These are phyloP conservation scores for Psilopogon haemacephalus DNA, from an alignment of 2,113 vertebrate genomes.

Conservation along the genomic window DNA sequence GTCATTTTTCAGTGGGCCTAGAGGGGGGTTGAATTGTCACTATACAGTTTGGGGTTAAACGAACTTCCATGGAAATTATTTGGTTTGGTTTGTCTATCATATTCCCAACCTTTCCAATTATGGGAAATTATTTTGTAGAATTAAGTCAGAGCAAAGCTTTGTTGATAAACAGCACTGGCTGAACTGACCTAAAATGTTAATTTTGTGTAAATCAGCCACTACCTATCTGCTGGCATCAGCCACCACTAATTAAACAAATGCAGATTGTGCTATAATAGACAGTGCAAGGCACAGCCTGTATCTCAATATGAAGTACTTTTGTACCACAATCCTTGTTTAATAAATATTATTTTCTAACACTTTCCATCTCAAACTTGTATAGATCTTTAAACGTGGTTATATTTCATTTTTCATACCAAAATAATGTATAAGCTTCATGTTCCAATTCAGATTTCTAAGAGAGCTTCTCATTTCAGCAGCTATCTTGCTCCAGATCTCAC, in stretches of 20 bases:
- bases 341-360: neutral
- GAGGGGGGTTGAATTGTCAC: neutral
- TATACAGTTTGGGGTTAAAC: neutral
- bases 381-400: neutral
- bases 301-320: neutral
- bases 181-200: neutral
- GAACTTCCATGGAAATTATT: neutral
- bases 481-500: neutral
- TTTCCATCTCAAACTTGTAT: neutral
- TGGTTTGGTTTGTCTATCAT: neutral
- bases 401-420: neutral
- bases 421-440: neutral
- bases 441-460: neutral
- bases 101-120: neutral
- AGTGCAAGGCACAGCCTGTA: neutral
- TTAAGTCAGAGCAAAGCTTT: neutral
- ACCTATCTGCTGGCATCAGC: neutral
- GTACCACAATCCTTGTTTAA: neutral
- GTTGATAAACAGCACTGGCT: neutral
- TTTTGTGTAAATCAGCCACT: neutral
- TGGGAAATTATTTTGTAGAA: neutral
- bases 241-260: neutral
- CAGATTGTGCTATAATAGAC: neutral
- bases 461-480: neutral
- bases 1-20: neutral